Percentiles rank a stretch among this genome's conserved stretches.
These are phyloP conservation scores for Zaprionus inermis DNA, from an alignment of 1,140 invertebrate genomes.

Conservation along the genomic window DNA sequence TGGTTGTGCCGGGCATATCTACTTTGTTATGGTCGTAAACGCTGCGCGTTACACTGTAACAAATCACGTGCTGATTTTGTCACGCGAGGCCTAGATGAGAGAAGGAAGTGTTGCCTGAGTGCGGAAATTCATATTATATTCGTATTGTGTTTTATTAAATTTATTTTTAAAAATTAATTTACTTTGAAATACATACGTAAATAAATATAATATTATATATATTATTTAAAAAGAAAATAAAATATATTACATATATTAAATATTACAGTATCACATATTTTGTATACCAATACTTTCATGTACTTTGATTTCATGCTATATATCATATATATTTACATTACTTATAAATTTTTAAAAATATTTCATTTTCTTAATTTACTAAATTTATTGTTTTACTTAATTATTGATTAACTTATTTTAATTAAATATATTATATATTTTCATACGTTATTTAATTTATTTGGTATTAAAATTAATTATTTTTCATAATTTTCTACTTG, in stretches of 20 bases:
- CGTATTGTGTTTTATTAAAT: no score
- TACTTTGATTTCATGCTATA: no score
- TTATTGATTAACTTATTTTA: background rate
- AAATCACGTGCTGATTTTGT: constrained; percentile 32
- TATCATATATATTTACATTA: no score
- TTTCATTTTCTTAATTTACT: background rate
- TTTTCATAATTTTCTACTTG: background rate
- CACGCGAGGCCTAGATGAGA: no score
- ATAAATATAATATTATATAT: no score
- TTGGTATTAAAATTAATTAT: background rate
- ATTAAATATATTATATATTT: constrained; percentile 4
- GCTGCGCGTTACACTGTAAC: constrained; percentile 66
- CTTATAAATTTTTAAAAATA: background rate
- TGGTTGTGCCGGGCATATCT: constrained; percentile 79
- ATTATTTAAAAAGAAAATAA: background rate
- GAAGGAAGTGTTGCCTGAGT: background rate
- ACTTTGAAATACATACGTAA: no score
- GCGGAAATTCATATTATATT: background rate
- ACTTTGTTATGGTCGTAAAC: constrained; percentile 83
- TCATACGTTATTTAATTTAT: background rate
- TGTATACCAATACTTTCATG: no score
- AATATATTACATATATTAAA: no score
- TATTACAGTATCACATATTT: no score
- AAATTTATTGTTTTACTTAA: background rate
- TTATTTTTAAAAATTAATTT: no score